Percentiles rank a stretch among this genome's conserved stretches.
These are phyloP conservation scores for Manis pentadactyla DNA, from an alignment of 2,797 vertebrate genomes.

Conservation along the genomic window DNA sequence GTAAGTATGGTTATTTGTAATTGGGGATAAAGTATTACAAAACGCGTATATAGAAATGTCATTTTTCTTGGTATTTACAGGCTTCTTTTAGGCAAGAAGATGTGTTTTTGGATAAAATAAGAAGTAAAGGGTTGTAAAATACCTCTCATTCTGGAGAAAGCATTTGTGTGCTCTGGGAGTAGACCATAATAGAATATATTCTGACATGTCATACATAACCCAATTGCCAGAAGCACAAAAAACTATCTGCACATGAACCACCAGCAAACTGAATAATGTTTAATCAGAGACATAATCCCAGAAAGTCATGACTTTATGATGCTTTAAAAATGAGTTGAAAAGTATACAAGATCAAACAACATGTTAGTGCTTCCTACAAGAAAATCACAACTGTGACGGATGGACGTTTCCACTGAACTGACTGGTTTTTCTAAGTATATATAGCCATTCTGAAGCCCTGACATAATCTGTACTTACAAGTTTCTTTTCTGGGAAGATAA, in stretches of 20 bases:
- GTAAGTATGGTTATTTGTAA: conserved; percentile 86
- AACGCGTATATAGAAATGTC: conserved; percentile 43
- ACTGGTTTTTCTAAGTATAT: conserved; percentile 3
- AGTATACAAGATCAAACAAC: not conserved
- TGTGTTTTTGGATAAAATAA: conserved; percentile 46
- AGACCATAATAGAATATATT: not conserved
- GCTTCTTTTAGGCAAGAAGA: conserved; percentile 46
- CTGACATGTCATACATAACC: conserved; percentile 43
- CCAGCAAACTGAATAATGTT: not conserved
- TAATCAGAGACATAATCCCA: conserved; percentile 27
- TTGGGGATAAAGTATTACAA: conserved; percentile 70
- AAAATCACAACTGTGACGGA: not conserved
- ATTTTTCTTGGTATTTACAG: conserved; percentile 60
- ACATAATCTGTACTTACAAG: not conserved
- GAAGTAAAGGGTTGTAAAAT: conserved; percentile 59
- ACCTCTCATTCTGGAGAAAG: conserved; percentile 67
- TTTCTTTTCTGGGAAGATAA: not conserved
- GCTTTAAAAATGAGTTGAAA: not conserved
- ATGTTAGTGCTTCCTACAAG: not conserved
- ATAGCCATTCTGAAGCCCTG: not conserved
- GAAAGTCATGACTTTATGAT: not conserved
- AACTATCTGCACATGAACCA: not conserved
- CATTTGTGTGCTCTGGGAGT: conserved; percentile 6
- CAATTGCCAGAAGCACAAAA: not conserved
- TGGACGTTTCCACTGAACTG: not conserved